Percentiles rank a stretch among this genome's conserved stretches.
Conservation (phyloP, 2,888 invertebrate species). For the Piscicola geometra region DNA sequence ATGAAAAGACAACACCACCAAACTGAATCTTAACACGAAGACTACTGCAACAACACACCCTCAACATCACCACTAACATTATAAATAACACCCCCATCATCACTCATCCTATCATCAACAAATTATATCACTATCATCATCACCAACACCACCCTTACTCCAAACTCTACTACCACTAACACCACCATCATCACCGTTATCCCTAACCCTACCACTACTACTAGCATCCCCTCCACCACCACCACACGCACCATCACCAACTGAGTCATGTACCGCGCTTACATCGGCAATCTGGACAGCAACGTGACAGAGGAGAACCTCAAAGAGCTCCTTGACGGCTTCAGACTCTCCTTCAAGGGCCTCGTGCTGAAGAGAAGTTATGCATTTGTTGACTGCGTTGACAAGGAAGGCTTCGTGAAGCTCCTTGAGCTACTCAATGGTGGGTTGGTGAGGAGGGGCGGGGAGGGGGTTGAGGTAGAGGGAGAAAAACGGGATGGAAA, state of each 20-base stretch:
- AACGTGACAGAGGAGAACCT: constrained; percentile 72
- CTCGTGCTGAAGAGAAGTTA: constrained; percentile 78
- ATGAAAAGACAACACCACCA: neutral
- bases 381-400: constrained; percentile 79
- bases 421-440: constrained; percentile 79
- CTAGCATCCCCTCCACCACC: neutral
- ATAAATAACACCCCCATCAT: neutral
- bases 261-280: constrained; percentile 50
- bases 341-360: constrained; percentile 68
- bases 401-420: constrained; percentile 75
- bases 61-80: neutral
- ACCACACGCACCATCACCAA: neutral
- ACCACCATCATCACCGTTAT: too few relatives aligned
- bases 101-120: neutral
- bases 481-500: too few relatives aligned
- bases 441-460: constrained; percentile 56
- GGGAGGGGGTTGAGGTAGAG: too few relatives aligned
- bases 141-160: too few relatives aligned
- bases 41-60: neutral
- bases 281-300: constrained; percentile 74
- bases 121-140: neutral
- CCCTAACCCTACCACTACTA: too few relatives aligned
- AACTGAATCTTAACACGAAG: too few relatives aligned
- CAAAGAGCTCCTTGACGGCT: constrained; percentile 72
- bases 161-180: too few relatives aligned